Conservation (phyloP, 2,113 vertebrate species). For the Petrocephalus zakoni region DNA sequence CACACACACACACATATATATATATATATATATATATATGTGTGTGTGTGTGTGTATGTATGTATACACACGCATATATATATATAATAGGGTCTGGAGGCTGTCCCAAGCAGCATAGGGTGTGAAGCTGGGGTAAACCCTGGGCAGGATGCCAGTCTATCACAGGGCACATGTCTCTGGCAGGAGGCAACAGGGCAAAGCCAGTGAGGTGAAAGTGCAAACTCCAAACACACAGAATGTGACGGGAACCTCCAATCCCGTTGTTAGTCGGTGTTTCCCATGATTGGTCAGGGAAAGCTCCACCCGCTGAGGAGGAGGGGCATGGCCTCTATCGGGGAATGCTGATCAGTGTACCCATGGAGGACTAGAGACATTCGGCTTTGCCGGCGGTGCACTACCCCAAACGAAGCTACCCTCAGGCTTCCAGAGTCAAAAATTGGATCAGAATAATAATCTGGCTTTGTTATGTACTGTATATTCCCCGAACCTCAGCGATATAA, state of each 20-base stretch:
- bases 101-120: not conserved
- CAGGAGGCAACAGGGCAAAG: not conserved
- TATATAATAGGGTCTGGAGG: not conserved
- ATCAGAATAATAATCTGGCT: not conserved
- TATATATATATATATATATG: too few relatives aligned
- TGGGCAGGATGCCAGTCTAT: not conserved
- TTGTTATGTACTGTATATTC: not conserved
- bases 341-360: not conserved
- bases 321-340: not conserved
- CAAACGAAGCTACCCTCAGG: not conserved
- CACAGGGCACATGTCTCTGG: not conserved
- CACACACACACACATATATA: too few relatives aligned
- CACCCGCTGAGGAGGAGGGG: not conserved
- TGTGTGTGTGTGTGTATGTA: not conserved
- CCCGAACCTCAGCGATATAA: not conserved
- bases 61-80: not conserved
- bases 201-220: not conserved
- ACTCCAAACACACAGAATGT: not conserved
- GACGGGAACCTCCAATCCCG: not conserved
- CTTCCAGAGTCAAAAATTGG: not conserved
- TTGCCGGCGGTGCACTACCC: not conserved
- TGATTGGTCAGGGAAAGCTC: not conserved
- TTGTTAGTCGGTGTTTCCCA: not conserved
- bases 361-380: not conserved
- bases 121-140: not conserved